Base-by-base conservation (phyloP, 2,797 vertebrate genomes). In the Centropyge bicolor region DNA sequence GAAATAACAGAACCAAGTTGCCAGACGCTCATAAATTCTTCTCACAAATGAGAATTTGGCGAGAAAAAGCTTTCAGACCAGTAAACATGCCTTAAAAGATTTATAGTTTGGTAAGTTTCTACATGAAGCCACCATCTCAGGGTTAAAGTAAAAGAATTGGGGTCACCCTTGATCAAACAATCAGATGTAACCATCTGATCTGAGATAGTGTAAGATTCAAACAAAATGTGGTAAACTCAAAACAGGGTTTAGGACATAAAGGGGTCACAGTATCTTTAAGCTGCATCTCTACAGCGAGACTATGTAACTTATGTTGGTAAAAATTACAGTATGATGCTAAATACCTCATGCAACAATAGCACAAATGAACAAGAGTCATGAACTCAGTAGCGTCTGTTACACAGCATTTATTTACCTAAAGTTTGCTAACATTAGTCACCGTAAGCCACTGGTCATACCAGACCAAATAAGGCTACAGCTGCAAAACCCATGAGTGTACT, bases 41-140 rank as follows among this genome's bases (percentile, higher is more conserved):
- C 27, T 64, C 48, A 59, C 35, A 1, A 60, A 62, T 20, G 10
- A 22, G 45, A 70, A 36, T 54, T 69, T 71, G 54, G 73, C 7
- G 19, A 67, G 69, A 76, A 66, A 45, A 67, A 66, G 52, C 60
- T 69, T 57, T 72, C 31, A 65, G 60, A 70, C 35, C 48, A 46
- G 75, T 81, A n/a, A 61, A 84, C 57, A 49, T 63, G 71, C 62
- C 54, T 77, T 80, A 71, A 82, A 83, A 81, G 82, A 76, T 86
- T 83, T 80, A 68, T 24, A 55, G 70, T 56, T 90, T 88, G 84
- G 68, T 83, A 86, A 85, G 77, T 54, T 75, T 91, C 84, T 72
- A 69, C 62, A 60, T 59, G 36, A 36, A 90, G 83, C 72, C 87
- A 88, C 84, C 79, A 76, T 78, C 81, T 51, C 51, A 43, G 88